These are phyloP conservation scores for Spodoptera exigua DNA, from an alignment of 2,888 invertebrate genomes.

Conservation along the genomic window DNA sequence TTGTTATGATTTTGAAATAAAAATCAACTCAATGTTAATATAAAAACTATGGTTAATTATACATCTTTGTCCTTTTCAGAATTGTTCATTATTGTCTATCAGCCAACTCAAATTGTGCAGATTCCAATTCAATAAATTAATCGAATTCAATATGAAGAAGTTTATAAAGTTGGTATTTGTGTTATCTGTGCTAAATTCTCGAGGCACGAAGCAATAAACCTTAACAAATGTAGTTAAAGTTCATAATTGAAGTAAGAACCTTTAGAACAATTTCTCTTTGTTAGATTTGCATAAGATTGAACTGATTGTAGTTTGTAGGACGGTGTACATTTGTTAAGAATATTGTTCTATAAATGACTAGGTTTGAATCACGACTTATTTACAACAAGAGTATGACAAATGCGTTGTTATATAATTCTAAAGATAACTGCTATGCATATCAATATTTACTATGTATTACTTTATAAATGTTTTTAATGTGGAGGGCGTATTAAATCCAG, in stretches of 20 bases:
- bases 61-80: too few species aligned
- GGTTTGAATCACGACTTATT: too few species aligned
- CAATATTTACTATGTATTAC: too few species aligned
- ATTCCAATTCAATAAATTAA: too few species aligned
- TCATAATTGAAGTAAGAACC: constrained; percentile 28
- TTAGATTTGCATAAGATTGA: constrained; percentile 38
- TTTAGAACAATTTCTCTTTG: constrained; percentile 27
- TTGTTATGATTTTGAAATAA: neutral
- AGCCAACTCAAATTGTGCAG: neutral
- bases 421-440: too few species aligned
- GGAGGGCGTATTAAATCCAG: too few species aligned
- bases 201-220: constrained; percentile 26
- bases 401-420: too few species aligned
- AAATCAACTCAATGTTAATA: too few species aligned
- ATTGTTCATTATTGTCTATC: neutral
- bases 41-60: too few species aligned
- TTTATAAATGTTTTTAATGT: too few species aligned
- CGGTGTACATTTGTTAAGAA: neutral
- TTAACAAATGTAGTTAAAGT: constrained; percentile 34
- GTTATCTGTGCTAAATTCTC: constrained; percentile 27
- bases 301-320: constrained; percentile 2
- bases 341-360: too few species aligned
- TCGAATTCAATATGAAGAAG: constrained; percentile 29
- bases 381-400: too few species aligned
- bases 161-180: constrained; percentile 33